Evolutionary conservation across 1,140 invertebrate genomes (phyloP), one percentile per base, ranked within the genome.

Genomic region (Drosophila sp.): DNA sequence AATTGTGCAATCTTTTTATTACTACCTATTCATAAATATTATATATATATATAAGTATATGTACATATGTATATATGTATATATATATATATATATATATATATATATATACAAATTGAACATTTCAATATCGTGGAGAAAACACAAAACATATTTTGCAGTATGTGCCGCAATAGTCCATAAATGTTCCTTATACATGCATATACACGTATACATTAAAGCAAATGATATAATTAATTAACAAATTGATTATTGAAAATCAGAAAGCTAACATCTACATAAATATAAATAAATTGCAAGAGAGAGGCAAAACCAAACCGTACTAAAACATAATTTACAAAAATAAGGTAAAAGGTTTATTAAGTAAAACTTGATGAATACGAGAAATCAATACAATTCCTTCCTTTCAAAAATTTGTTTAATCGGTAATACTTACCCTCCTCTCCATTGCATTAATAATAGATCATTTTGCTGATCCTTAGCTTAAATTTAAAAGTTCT

Each of bases 151-250:
- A 72, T 56, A 76, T 66, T 85, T 75, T 80, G 72, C 76, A 84
- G 89, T 74, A 83, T 87, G 75, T 87, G 80, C 80, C 76, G 76
- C 72, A 89, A 89, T 89, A 87, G 84, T 84, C 76, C 74, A 76
- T 78, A 86, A 86, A 86, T 87, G 82, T 86, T 86, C 83, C 82
- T 86, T 86, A 90, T 77, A 86, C 68, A 63, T 40, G 40, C 32
- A 64, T 35, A 64, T 64, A 66, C 50, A 70, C 55, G 58, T 47
- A 61, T 5, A 50, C 29, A 44, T 50, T 35, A 44, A 35, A 60
- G 25, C 23, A 60, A 61, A 54, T 54, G 5, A 41, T 33, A 61
- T 23, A 35, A 54, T 79, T 77, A 89, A 86, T 76, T 82, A 86
- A 67, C 76, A 79, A 72, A 76, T 79, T 60, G 67, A 65, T 76